Base-by-base conservation (phyloP, 2,113 vertebrate genomes). In the Podilymbus podiceps region DNA sequence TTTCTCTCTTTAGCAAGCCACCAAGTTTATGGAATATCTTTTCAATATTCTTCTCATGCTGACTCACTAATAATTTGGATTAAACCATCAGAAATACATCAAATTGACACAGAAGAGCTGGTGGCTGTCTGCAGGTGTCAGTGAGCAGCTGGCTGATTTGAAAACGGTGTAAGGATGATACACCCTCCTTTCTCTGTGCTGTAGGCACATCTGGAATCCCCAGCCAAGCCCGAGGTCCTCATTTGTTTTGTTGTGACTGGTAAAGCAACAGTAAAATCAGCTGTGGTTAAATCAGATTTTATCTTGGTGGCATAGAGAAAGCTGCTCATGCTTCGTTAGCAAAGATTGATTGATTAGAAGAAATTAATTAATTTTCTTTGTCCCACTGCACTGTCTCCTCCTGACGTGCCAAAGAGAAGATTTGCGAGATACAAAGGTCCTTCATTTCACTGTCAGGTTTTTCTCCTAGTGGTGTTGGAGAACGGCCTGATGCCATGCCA, bases 351-450 rank as follows among this genome's bases (percentile, higher is more conserved):
- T 94, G 92, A 96, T 96, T 93, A 93, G 79, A 90, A 89, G 66
- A 97, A 97, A 96, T 78, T 73, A 89, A 94, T 96, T 92, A 84
- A 49, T 76, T 84, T 96, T 90, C 66, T 96, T 82, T 97, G 91
- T 80, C 49, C 86, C 50, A 49, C 71, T 64, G 30, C 47, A 31
- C 59, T 16, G 59, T 49, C 69, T 96, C 80, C 69, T 89, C 80
- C 69, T 89, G 93, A 88, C 83, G 76, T 11, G 66, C 67, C 69
- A 79, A 82, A 87, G 56, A 86, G 53, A 69, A 95, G 83, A 95
- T 89, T 92, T 49, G 35, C 46, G 85, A 87, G 35, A 75, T 38
- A 82, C 16, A 77, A 76, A 81, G 88, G 78, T 87, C 88, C 74
- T 93, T 90, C 78, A 50, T 95, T 97, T 95, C 66, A 88, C 87